These are phyloP conservation scores for Hemicentrotus pulcherrimus DNA, from an alignment of 35 echinoderm and acorn worm species.

Conservation along the genomic window DNA sequence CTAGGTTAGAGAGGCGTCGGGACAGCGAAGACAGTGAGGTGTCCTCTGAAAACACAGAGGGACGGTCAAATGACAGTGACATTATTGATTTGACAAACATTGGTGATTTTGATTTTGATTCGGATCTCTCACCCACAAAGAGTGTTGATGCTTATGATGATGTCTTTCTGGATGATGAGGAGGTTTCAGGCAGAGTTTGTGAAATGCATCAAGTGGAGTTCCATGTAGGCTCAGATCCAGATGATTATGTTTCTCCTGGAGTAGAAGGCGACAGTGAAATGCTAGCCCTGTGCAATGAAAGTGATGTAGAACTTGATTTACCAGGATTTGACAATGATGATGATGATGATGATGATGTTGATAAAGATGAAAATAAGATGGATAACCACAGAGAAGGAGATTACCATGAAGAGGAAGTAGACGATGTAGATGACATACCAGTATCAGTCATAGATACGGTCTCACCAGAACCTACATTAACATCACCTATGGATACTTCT, in stretches of 20 bases:
- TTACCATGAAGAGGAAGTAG: constrained; percentile 26
- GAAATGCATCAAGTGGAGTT: neutral
- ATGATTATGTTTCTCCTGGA: neutral
- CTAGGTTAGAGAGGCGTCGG: neutral
- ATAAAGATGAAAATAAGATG: neutral
- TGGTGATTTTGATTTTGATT: constrained; percentile 44
- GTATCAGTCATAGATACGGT: constrained; percentile 91
- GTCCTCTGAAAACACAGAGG: neutral
- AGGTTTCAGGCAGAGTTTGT: neutral
- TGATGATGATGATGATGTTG: constrained; percentile 48
- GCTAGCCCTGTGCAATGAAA: neutral
- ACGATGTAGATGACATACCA: constrained; percentile 74
- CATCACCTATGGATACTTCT: constrained; percentile 49
- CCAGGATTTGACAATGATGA: constrained; percentile 19
- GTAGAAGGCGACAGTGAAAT: neutral
- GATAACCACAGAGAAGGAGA: neutral
- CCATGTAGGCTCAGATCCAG: neutral
- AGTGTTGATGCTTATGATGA: constrained; percentile 14
- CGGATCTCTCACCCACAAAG: neutral
- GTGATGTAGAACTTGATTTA: constrained; percentile 39
- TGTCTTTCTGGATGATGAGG: constrained; percentile 15
- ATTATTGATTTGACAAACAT: constrained; percentile 56
- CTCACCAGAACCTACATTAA: constrained; percentile 63
- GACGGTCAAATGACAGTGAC: constrained; percentile 46
- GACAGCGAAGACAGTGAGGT: constrained; percentile 38